Conservation (phyloP, 2,888 invertebrate species). For the Pristionchus fissidentatus region DNA sequence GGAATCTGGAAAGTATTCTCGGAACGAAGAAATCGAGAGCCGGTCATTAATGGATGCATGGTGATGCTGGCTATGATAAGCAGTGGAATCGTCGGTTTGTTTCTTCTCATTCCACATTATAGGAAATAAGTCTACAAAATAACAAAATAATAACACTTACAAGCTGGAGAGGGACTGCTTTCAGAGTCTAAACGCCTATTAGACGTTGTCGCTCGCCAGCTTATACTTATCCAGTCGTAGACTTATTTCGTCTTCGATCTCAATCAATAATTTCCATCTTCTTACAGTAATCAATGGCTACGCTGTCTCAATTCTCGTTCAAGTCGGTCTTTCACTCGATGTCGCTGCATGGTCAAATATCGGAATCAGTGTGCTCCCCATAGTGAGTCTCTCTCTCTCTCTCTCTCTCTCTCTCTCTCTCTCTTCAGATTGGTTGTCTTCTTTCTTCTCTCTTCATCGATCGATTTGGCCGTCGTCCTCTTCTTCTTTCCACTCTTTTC, state of each 20-base stretch:
- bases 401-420: not conserved
- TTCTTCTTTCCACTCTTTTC: constrained; percentile 18
- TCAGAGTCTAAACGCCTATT: too few species aligned
- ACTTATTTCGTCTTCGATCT: not conserved
- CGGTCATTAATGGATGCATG: constrained; percentile 12
- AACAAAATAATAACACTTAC: too few species aligned
- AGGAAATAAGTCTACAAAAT: not conserved
- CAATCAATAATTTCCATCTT: too few species aligned
- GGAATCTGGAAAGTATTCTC: constrained; percentile 21
- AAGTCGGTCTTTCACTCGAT: not conserved
- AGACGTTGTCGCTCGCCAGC: too few species aligned
- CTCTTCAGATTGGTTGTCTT: constrained; percentile 6
- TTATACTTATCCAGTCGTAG: too few species aligned
- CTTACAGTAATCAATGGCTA: constrained; percentile 32
- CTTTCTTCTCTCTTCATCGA: constrained; percentile 39
- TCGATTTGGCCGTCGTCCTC: constrained; percentile 37
- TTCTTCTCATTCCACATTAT: not conserved
- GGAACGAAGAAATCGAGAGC: not conserved
- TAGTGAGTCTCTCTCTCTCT: not conserved
- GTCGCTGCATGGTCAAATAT: constrained; percentile 32
- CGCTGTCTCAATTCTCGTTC: not conserved
- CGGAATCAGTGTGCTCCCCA: not conserved
- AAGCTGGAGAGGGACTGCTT: too few species aligned
- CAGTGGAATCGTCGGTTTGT: constrained; percentile 5
- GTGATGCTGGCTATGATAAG: constrained; percentile 32